Base-by-base conservation (phyloP, 1,140 invertebrate species). In the Cepaea nemoralis region DNA sequence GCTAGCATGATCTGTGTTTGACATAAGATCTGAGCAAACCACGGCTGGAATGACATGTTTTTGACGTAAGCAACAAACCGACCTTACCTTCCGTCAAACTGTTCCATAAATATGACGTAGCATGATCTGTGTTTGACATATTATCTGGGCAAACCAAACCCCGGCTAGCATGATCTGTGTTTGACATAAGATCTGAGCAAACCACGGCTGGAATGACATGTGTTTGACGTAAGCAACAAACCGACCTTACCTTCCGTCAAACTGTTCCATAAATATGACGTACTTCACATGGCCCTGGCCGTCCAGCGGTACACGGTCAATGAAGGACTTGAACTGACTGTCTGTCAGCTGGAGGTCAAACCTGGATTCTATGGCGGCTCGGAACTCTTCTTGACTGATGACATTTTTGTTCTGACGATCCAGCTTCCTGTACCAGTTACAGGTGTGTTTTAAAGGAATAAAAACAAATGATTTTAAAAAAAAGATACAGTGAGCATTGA, bases 11-110 rank as follows among this genome's bases (percentile, higher is more conserved):
- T n/a, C n/a, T n/a, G n/a, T n/a, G n/a, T n/a, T 67, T n/a, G 24
- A 14, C 33, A 14, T 35, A 8, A 16, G 40, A n/a, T n/a, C n/a
- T n/a, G n/a, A n/a, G n/a, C n/a, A n/a, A n/a, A n/a, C n/a, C n/a
- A n/a, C n/a, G n/a, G 5, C 27, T 33, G 14, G 33, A 22, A 10
- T 77, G 6, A 27, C 27, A 24, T n/a, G n/a, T n/a, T n/a, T n/a
- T n/a, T n/a, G n/a, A n/a, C n/a, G n/a, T n/a, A n/a, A n/a, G n/a
- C n/a, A n/a, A n/a, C n/a, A n/a, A n/a, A n/a, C n/a, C n/a, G n/a
- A n/a, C n/a, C n/a, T n/a, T n/a, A n/a, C n/a, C n/a, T n/a, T n/a
- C 91, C 91, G 75, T 92, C 91, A 83, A 92, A 92, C 76, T 90
- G 88, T 74, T 90, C 85, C 88, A 92, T 90, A 78, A 92, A 91